Evolutionary conservation across 2,113 vertebrate genomes (phyloP).

Genomic region (Brachypodius melanocephalos): DNA sequence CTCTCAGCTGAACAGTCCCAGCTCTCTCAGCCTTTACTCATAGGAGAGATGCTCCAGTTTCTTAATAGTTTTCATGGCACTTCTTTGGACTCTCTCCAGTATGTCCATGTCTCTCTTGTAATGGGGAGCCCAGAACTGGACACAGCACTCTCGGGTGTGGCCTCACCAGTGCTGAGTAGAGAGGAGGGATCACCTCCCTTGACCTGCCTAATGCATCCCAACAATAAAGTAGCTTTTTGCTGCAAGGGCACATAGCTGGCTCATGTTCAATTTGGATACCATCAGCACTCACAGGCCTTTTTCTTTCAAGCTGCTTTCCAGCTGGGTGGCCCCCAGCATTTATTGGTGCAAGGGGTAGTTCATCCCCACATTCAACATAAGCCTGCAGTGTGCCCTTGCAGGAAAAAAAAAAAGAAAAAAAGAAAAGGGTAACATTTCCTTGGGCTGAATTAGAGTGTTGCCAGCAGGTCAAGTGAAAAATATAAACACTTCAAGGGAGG

Average conservation of each 20-base stretch:
- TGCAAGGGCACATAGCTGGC: not conserved
- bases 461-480: not conserved
- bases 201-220: not conserved
- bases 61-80: not conserved
- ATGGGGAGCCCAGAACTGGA: not conserved
- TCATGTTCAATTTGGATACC: not conserved
- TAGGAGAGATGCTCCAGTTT: not conserved
- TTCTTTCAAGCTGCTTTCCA: not conserved
- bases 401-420: too few relatives aligned
- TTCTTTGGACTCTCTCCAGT: not conserved
- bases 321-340: not conserved
- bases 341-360: not conserved
- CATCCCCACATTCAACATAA: rapidly evolving
- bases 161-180: not conserved
- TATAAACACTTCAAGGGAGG: not conserved
- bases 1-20: not conserved
- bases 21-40: not conserved
- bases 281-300: not conserved
- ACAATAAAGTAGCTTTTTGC: not conserved
- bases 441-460: not conserved
- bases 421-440: not conserved
- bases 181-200: not conserved
- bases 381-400: not conserved
- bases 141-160: not conserved
- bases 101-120: not conserved